Evolutionary conservation across 2,113 vertebrate species (phyloP), one percentile per base, ranked within the genome.

Genomic region (Enhydra lutris): DNA sequence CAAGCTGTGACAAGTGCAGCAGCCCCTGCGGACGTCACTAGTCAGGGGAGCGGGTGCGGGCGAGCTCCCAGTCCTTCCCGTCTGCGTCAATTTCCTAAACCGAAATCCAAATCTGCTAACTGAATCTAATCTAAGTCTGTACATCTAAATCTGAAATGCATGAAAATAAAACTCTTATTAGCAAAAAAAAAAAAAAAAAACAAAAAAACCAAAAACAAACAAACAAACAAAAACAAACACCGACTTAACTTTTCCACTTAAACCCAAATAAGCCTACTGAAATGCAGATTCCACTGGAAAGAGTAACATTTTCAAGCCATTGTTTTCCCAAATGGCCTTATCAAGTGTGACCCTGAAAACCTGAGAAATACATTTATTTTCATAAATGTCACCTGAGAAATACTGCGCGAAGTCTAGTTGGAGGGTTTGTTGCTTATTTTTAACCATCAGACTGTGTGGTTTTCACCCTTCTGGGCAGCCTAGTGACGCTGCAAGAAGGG

Each of bases 1-100:
- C 2, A 34, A 47, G 23, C 15, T 13, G n/a, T 45, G 91, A 78
- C 42, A 84, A 12, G 10, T 0, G 7, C 2, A 1, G 52, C 7
- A 0, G 2, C 24, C 9, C 14, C 74, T 0, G 12, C 20, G 18
- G 26, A 29, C n/a, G 50, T 29, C 17, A 52, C 20, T 3, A 13
- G 20, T 6, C 10, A 23, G 74, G 71, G 14, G n/a, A 8, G 7
- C 4, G 4, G 63, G 4, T 2, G 1, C 23, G 2, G 9, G 31
- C 7, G 7, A 45, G 23, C 45, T 15, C n/a, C 57, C 45, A 23
- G 34, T 0, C 18, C 76, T 52, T 52, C 29, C 47, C 21, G 17
- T 12, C 26, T 36, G 18, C 0, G 7, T 57, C 59, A 4, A 21
- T 52, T 89, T 80, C 12, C 61, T 83, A n/a, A 52, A 74, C 87